phyloP scores from a whole-genome alignment of 2,113 vertebrate genomes.

The Solenodon paradoxus region DNA sequence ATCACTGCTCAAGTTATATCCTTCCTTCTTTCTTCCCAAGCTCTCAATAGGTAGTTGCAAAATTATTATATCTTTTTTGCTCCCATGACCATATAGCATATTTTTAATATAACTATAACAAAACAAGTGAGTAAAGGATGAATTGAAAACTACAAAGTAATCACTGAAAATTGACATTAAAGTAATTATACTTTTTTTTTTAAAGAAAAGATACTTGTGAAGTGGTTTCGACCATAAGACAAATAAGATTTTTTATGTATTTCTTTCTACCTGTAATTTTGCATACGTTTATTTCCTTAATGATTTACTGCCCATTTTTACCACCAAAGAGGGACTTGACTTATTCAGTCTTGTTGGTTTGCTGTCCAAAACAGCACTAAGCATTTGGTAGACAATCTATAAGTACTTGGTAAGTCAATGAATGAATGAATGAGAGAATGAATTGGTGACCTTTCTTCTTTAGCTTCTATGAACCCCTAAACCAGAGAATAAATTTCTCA shows the following conservation, averaged over 20 bases:
- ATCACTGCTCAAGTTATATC: not conserved
- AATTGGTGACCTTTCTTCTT: not conserved
- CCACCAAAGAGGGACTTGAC: not conserved
- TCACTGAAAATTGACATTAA: conserved; percentile 36
- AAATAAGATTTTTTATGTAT: not conserved
- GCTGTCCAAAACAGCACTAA: not conserved
- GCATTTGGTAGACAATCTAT: not conserved
- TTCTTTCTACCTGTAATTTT: not conserved
- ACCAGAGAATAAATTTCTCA: not conserved
- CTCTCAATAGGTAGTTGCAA: not conserved
- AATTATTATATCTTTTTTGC: not conserved
- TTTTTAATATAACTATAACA: not conserved
- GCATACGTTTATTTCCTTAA: not conserved
- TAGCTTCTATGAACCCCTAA: not conserved
- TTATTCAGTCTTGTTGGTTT: not conserved
- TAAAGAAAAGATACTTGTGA: not conserved
- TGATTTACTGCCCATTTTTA: not conserved
- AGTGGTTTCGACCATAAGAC: not conserved
- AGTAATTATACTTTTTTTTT: conserved; percentile 14
- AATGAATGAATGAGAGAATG: not conserved
- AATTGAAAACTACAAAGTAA: not conserved
- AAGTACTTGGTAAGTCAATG: not conserved
- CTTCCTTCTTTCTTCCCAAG: not conserved
- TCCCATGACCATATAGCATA: not conserved
- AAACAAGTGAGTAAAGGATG: not conserved